A percentile compares a stretch with the other conserved stretches of the same genome.
Conservation (phyloP, 2,113 vertebrate species). For the Dipodomys spectabilis region DNA sequence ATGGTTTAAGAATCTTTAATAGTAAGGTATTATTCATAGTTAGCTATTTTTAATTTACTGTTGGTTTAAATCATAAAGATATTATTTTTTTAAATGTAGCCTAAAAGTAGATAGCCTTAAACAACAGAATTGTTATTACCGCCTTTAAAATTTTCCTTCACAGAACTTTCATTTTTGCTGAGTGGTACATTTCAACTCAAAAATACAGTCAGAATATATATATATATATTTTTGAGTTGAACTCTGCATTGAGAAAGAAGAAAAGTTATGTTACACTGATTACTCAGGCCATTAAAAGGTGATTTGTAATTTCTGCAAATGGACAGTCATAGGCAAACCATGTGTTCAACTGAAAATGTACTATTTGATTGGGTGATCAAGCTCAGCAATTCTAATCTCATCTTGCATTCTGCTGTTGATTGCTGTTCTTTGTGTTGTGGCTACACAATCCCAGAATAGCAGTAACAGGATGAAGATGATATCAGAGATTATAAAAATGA, state of each 20-base stretch:
- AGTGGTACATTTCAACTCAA: constrained; percentile 20
- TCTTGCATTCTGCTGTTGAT: constrained; percentile 66
- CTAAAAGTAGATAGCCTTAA: background rate
- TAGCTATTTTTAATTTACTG: background rate
- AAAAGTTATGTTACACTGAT: constrained; percentile 30
- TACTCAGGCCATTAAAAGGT: constrained; percentile 40
- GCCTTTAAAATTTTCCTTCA: background rate
- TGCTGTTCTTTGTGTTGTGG: constrained; percentile 70
- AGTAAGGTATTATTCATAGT: background rate
- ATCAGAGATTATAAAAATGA: constrained; percentile 75
- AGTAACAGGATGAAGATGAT: constrained; percentile 69
- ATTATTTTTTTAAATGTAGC: background rate
- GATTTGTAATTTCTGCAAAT: constrained; percentile 62
- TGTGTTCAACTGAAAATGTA: background rate
- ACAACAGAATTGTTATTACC: background rate
- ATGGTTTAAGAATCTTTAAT: background rate
- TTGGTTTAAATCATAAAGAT: background rate
- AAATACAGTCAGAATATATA: background rate
- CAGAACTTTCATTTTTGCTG: background rate
- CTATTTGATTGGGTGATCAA: constrained; percentile 54
- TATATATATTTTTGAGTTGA: background rate
- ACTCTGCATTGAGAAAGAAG: constrained; percentile 9
- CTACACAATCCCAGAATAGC: constrained; percentile 75
- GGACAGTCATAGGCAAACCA: constrained; percentile 44
- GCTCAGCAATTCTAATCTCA: constrained; percentile 56